A percentile compares a stretch with the other conserved stretches of the same genome.
Evolutionary conservation across 2,888 invertebrate species (phyloP).

Genomic region (Drosophila anceps): DNA sequence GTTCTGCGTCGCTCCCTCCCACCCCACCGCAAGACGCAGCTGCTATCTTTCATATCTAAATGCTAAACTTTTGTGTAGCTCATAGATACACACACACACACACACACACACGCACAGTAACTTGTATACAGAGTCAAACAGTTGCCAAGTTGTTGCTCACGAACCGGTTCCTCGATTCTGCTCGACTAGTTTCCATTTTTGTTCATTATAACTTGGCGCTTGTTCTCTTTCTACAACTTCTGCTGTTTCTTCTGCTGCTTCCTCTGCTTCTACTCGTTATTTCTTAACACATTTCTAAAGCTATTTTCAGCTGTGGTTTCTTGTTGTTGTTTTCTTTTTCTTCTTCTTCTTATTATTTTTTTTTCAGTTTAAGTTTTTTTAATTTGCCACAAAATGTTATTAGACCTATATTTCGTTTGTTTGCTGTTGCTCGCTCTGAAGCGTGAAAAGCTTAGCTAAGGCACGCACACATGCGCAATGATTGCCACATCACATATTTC

Average conservation of each 20-base stretch:
- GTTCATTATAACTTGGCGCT: conserved; percentile 70
- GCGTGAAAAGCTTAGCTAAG: conserved; percentile 66
- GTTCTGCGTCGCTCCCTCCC: conserved; percentile 6
- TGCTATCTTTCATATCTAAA: conserved; percentile 75
- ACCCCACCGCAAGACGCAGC: conserved; percentile 56
- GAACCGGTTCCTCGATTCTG: conserved; percentile 70
- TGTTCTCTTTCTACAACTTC: conserved; percentile 28
- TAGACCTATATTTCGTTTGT: conserved; percentile 43
- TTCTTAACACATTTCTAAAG: conserved; percentile 61
- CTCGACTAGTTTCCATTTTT: conserved; percentile 77
- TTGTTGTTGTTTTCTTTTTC: conserved; percentile 25
- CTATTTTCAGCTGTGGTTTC: conserved; percentile 21
- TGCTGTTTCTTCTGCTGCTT: conserved; percentile 17
- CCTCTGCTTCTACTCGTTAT: conserved; percentile 26
- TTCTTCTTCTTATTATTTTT: too few species aligned
- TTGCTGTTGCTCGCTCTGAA: conserved; percentile 42
- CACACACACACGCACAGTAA: conserved; percentile 7
- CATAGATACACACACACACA: conserved; percentile 59
- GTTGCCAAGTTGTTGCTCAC: conserved; percentile 62
- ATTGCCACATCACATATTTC: conserved; percentile 40
- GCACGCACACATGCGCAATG: conserved; percentile 77
- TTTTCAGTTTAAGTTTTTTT: conserved; percentile 21
- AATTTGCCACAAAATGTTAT: conserved; percentile 66
- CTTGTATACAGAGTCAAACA: conserved; percentile 14
- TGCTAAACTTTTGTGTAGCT: conserved; percentile 69